phyloP scores from a whole-genome alignment of 2,113 vertebrate species.

The Gasterosteus aculeatus region DNA sequence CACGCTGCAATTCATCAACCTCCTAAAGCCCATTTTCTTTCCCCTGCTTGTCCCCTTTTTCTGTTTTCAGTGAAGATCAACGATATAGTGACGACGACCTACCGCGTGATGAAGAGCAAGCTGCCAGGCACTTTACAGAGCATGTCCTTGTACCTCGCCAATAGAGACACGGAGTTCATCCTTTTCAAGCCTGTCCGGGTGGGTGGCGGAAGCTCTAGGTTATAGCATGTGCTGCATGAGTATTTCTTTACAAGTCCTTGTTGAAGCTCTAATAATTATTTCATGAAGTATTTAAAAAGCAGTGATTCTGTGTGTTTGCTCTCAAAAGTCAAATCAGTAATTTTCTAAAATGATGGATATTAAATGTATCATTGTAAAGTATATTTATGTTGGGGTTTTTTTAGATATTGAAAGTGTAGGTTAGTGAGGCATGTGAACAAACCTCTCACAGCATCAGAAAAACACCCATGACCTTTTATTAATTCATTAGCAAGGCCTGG shows the following conservation, averaged over 20 bases:
- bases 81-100: slow-evolving; percentile 90
- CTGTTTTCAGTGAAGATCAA: slow-evolving; percentile 91
- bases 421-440: slow-evolving; percentile 19
- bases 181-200: slow-evolving; percentile 97
- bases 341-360: slow-evolving; percentile 1
- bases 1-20: slow-evolving; percentile 60
- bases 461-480: slow-evolving; percentile 6
- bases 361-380: neutral
- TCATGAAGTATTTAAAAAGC: slow-evolving; percentile 6
- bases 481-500: slow-evolving; percentile 4
- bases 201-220: slow-evolving; percentile 70
- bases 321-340: slow-evolving; percentile 12
- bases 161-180: slow-evolving; percentile 97
- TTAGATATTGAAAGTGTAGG: neutral
- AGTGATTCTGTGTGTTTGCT: neutral
- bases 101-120: slow-evolving; percentile 93
- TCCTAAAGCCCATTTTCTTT: slow-evolving; percentile 62
- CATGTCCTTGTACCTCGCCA: slow-evolving; percentile 96
- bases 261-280: slow-evolving; percentile 34
- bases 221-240: slow-evolving; percentile 24
- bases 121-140: slow-evolving; percentile 91
- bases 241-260: slow-evolving; percentile 39
- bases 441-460: neutral
- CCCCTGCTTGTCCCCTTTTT: slow-evolving; percentile 47
- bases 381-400: neutral